phyloP scores from a whole-genome alignment of 2,888 invertebrate species.

The Dugesia japonica region DNA sequence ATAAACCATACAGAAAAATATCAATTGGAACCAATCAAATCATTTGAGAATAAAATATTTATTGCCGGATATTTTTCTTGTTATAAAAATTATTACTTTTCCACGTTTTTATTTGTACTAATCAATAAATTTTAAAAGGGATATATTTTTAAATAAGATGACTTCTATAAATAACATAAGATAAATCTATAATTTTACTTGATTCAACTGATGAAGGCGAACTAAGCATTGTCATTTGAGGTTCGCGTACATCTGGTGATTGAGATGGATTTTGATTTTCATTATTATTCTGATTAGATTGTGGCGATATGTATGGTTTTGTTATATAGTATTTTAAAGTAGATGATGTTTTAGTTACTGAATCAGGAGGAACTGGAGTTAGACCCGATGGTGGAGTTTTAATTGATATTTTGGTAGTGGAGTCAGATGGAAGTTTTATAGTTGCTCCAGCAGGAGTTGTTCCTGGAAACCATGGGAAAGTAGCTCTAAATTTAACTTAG shows the following conservation, averaged over 20 bases:
- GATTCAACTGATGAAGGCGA: too few species aligned
- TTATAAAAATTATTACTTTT: too few species aligned
- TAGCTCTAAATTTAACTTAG: neutral
- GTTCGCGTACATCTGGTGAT: neutral
- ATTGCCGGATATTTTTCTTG: too few species aligned
- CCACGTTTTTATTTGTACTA: too few species aligned
- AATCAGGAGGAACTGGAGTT: neutral
- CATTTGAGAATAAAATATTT: too few species aligned
- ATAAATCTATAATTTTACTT: too few species aligned
- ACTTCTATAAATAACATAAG: too few species aligned
- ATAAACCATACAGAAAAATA: too few species aligned
- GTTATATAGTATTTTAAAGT: neutral
- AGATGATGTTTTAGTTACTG: neutral
- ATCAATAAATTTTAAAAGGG: too few species aligned
- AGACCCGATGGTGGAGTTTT: neutral
- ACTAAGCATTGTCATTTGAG: too few species aligned
- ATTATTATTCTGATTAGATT: neutral
- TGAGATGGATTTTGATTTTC: neutral
- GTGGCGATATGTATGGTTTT: neutral
- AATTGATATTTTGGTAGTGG: neutral
- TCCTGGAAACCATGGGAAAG: neutral
- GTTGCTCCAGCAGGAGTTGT: neutral
- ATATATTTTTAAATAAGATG: too few species aligned
- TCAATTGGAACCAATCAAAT: too few species aligned
- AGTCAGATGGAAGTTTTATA: neutral